These are phyloP conservation scores for Heliothis subflexa DNA, from an alignment of 1,140 invertebrate species.

Conservation along the genomic window DNA sequence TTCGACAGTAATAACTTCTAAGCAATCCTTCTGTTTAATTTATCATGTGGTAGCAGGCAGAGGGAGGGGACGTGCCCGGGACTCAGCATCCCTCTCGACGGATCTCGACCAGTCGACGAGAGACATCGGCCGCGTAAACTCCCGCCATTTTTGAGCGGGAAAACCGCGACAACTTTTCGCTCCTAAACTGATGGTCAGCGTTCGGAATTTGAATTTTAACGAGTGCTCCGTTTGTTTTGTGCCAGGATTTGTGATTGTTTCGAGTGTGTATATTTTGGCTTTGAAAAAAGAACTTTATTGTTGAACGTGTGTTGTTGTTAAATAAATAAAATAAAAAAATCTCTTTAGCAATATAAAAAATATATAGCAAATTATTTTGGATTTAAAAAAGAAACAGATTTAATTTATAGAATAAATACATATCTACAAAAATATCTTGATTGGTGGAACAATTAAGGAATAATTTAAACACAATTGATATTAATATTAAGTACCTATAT, in stretches of 20 bases:
- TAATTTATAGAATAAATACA: background rate
- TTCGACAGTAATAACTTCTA: background rate
- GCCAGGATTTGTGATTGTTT: conserved; percentile 24
- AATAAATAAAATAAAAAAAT: background rate
- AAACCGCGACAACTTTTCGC: conserved; percentile 45
- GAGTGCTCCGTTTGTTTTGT: conserved; percentile 22
- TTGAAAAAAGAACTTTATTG: background rate
- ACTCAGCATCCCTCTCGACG: conserved; percentile 37
- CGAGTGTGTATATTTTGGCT: conserved; percentile 3
- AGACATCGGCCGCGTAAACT: conserved; percentile 37
- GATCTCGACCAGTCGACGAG: conserved; percentile 46
- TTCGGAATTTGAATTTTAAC: conserved; percentile 24
- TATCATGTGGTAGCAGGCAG: background rate
- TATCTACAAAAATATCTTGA: background rate
- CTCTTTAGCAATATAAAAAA: background rate
- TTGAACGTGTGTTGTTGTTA: background rate
- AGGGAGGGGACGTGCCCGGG: conserved; percentile 38
- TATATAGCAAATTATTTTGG: background rate
- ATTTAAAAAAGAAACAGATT: no score
- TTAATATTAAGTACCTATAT: no score
- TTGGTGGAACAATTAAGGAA: no score
- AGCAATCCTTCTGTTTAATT: conserved; percentile 1
- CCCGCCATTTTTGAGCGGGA: conserved; percentile 39
- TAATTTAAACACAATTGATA: no score
- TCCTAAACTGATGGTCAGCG: background rate